Evolutionary conservation across 2,113 vertebrate genomes (phyloP).

Genomic region (Neotragus pygmaeus): DNA sequence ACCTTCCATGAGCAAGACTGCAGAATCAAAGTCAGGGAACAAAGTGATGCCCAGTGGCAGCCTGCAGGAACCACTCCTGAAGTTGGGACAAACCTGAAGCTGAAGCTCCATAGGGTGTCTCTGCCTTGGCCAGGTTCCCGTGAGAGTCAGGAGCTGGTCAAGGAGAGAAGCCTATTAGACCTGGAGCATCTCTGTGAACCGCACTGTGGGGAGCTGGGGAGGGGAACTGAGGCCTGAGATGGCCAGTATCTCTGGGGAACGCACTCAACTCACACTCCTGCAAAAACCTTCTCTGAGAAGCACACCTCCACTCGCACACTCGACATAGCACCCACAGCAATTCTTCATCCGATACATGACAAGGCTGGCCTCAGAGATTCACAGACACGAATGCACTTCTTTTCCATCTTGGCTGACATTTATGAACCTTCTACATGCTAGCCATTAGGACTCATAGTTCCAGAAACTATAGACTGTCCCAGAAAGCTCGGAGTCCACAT

Average conservation of each 20-base stretch:
- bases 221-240: neutral
- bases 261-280: neutral
- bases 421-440: neutral
- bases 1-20: neutral
- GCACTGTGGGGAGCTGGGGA: neutral
- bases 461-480: neutral
- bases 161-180: neutral
- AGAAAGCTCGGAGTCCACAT: neutral
- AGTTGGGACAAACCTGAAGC: neutral
- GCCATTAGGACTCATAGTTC: too few species aligned
- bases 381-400: neutral
- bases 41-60: neutral
- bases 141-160: neutral
- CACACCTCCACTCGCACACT: neutral
- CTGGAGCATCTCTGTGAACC: neutral
- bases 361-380: neutral
- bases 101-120: neutral
- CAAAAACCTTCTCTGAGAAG: neutral
- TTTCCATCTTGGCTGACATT: neutral
- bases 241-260: neutral
- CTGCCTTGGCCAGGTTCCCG: neutral
- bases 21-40: neutral
- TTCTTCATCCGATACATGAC: neutral
- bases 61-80: neutral
- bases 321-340: rapidly evolving